Conservation (phyloP, 2,797 vertebrate genomes). For the Enteromius treurensis region DNA sequence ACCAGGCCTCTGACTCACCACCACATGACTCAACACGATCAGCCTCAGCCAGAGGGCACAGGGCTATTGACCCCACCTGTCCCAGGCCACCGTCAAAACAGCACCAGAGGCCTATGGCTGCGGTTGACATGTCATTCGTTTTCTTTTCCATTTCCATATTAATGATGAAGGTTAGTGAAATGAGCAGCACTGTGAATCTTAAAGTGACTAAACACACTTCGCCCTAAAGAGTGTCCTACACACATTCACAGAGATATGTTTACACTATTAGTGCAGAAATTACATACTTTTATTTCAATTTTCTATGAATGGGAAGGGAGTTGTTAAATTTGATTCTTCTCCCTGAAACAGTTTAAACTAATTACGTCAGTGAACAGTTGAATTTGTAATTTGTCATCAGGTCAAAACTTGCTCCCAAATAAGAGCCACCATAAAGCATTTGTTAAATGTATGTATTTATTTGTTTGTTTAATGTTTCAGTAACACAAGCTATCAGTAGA, state of each 20-base stretch:
- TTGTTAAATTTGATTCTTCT: background rate
- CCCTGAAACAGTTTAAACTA: background rate
- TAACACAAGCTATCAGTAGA: background rate
- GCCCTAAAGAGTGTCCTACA: background rate
- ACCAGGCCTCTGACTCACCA: conserved; percentile 28
- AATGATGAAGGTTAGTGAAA: background rate
- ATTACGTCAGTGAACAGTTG: background rate
- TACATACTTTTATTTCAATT: background rate
- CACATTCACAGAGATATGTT: background rate
- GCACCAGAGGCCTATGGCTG: background rate
- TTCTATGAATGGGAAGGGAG: background rate
- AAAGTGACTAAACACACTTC: background rate
- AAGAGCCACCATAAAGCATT: background rate
- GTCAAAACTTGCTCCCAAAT: background rate
- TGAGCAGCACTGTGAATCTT: background rate
- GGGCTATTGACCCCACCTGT: conserved; percentile 10
- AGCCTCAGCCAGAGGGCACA: conserved; percentile 26
- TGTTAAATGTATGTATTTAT: too few species aligned
- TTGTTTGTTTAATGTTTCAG: background rate
- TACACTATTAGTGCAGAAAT: background rate
- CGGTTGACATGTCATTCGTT: background rate
- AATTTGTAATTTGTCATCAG: background rate
- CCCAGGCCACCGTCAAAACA: conserved; percentile 4
- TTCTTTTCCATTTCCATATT: background rate
- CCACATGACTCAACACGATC: conserved; percentile 37